Base-by-base conservation (phyloP, 1,140 invertebrate species). In the Pseudomyrmex sp. region DNA sequence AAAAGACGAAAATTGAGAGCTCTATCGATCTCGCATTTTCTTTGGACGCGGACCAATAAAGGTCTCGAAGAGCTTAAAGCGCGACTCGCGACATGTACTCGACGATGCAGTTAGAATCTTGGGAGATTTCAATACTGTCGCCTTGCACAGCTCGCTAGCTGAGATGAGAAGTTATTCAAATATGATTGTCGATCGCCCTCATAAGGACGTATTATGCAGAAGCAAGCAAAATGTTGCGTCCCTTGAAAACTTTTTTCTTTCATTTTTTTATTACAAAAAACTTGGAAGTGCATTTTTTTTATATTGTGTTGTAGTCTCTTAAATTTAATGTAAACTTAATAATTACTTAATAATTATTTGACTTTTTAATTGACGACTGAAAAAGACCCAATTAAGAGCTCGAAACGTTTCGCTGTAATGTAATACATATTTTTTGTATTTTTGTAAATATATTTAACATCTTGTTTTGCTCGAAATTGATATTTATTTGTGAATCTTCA, bases 21-120 rank as follows among this genome's bases (percentile, higher is more conserved):
- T 85, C 68, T 91, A 92, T 92, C 91, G 91, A 92, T 92, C 90
- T 74, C 62, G 9, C 58, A 73, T 63, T 83, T 82, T 68, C 88
- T 88, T 89, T 88, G 86, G 89, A 88, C 80, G 85, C 73, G 84
- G 56, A 84, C 79, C 85, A 75, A 89, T 82, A 88, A 89, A 84
- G 72, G 35, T 35, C 46, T 44, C 63, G 58, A 73, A 50, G 35
- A 52, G 56, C 13, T 73, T 58, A 52, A 68, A 85, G 56, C 58
- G 50, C 56, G 58, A 10, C 62, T 59, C 62, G 68, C 70, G 54
- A 70, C 26, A 77, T 46, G 63, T 5, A 58, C 23, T 23, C n/a
- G 56, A 13, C 70, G 52, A 65, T 68, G 58, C 35, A 61, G 59
- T 13, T 44, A 18, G 72, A 87, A 83, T 85, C 65, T 63, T 88